phyloP scores from a whole-genome alignment of 2,797 vertebrate species.

The Amblyopsis hoosieri region DNA sequence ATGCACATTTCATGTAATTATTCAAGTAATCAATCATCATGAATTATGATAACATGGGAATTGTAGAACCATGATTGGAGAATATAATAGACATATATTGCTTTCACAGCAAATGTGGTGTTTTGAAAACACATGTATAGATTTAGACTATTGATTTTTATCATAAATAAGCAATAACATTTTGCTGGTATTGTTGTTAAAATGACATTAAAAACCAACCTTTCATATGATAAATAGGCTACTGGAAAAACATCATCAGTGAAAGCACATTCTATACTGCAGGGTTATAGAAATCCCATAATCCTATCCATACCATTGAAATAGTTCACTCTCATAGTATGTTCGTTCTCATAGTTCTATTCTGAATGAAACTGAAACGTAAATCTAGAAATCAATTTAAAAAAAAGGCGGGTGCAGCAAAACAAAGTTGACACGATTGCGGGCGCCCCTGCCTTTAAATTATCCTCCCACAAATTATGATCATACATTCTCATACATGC shows the following conservation, averaged over 20 bases:
- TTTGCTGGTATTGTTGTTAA: not conserved
- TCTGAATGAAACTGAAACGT: slow-evolving; percentile 53
- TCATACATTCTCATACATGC: slow-evolving; percentile 78
- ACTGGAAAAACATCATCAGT: slow-evolving; percentile 34
- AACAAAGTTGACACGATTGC: slow-evolving; percentile 77
- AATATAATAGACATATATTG: not conserved
- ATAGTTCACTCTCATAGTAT: no score
- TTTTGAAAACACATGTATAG: slow-evolving; percentile 18
- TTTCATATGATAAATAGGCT: slow-evolving; percentile 14
- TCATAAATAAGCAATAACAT: not conserved
- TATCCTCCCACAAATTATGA: slow-evolving; percentile 78
- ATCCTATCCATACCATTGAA: no score
- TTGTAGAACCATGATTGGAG: not conserved
- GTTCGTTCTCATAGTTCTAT: slow-evolving; percentile 47
- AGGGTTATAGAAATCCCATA: slow-evolving; percentile 37
- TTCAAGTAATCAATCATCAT: not conserved
- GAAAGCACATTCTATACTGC: slow-evolving; percentile 19
- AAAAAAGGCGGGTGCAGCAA: slow-evolving; percentile 44
- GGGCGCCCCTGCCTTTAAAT: slow-evolving; percentile 81
- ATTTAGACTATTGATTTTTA: slow-evolving; percentile 29
- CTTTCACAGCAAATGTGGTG: not conserved
- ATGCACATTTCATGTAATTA: slow-evolving; percentile 18
- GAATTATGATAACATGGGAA: slow-evolving; percentile 19
- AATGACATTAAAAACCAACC: slow-evolving; percentile 5
- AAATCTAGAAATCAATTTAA: slow-evolving; percentile 35